phyloP scores from a whole-genome alignment of 2,888 invertebrate genomes.

The Cremastinae sp. region DNA sequence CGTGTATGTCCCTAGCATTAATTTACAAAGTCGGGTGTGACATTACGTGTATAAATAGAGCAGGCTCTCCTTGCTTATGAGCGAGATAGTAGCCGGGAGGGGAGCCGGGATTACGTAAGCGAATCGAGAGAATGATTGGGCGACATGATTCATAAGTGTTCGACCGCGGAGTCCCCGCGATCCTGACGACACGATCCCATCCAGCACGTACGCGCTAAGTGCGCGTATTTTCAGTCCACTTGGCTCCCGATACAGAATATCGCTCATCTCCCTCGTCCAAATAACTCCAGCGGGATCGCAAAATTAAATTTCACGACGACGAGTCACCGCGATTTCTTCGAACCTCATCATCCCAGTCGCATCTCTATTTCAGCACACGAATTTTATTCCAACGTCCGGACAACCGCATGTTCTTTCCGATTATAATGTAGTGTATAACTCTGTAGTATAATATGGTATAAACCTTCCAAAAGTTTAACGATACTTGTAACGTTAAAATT shows the following conservation, averaged over 20 bases:
- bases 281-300: background rate
- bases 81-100: constrained; percentile 17
- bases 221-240: background rate
- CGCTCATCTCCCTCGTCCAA: background rate
- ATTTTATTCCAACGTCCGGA: no score
- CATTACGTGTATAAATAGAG: constrained; percentile 54
- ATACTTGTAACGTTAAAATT: no score
- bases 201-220: background rate
- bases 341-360: background rate
- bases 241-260: background rate
- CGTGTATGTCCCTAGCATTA: constrained; percentile 38
- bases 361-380: background rate
- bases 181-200: constrained; percentile 38
- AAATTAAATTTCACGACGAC: constrained; percentile 61
- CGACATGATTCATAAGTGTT: constrained; percentile 65
- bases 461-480: no score
- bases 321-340: background rate
- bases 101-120: constrained; percentile 62
- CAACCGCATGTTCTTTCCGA: no score
- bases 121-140: constrained; percentile 66
- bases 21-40: constrained; percentile 53
- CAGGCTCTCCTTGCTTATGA: constrained; percentile 44
- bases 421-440: no score
- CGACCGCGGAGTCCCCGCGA: constrained; percentile 55
- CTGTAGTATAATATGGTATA: no score